Evolutionary conservation across 37 sponge, comb jelly and placozoan species (phyloP).

Genomic region (Mnemiopsis leidyi): DNA sequence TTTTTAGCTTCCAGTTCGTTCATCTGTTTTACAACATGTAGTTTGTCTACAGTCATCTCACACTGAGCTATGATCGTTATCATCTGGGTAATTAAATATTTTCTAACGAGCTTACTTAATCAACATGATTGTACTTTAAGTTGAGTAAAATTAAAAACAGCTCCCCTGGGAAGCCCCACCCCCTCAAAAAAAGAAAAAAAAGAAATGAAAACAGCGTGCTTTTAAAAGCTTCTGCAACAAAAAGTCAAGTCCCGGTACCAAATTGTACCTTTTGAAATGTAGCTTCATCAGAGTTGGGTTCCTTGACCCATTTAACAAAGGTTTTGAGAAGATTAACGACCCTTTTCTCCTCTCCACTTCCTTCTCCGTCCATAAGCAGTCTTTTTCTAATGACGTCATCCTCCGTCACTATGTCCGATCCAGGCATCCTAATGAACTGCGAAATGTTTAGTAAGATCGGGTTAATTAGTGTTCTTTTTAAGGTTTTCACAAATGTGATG

Average conservation of each 20-base stretch:
- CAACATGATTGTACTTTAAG: no score
- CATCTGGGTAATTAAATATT: no score
- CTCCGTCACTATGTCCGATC: conserved; percentile 67
- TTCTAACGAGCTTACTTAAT: no score
- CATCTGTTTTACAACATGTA: conserved; percentile 46
- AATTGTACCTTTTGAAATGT: conserved; percentile 59
- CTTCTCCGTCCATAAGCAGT: conserved; percentile 90
- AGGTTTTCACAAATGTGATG: no score
- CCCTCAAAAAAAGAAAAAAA: no score
- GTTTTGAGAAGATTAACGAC: conserved; percentile 82
- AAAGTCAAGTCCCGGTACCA: no score
- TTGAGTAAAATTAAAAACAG: no score
- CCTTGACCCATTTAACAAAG: conserved; percentile 78
- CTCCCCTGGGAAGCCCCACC: no score
- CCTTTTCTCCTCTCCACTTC: conserved; percentile 85
- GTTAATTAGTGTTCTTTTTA: no score
- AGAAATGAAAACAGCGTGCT: not conserved
- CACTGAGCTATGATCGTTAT: conserved; percentile 26
- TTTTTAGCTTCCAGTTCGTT: conserved; percentile 50
- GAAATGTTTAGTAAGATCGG: no score
- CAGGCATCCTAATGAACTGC: conserved; percentile 45
- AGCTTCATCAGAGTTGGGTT: conserved; percentile 20
- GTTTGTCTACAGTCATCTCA: conserved; percentile 50
- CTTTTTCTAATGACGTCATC: conserved; percentile 89
- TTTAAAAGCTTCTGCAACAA: no score